Evolutionary conservation across 1,140 invertebrate species (phyloP), one percentile per base, ranked within the genome.

Genomic region (Cryptotermes secundus): DNA sequence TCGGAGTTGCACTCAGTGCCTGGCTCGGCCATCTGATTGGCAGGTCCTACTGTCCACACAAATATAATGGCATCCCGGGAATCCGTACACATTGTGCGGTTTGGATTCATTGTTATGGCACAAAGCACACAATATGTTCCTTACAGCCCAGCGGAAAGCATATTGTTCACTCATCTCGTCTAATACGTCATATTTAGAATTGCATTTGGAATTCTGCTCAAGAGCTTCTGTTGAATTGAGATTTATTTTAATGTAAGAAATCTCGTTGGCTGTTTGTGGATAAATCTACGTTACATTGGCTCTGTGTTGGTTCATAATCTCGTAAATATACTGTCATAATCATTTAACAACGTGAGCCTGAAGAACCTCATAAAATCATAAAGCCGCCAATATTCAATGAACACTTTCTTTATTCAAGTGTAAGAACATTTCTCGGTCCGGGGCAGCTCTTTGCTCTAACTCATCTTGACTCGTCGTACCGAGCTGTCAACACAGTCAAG

Each of bases 61-160:
- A 72, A n/a, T 4, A 72, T 26, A 72, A 72, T 72, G 59, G n/a
- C 59, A 72, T 72, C 9, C n/a, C 26, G 14, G 59, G 59, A 72
- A 72, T 72, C 59, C 59, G 59, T 31, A 72, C n/a, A 14, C n/a
- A 72, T 72, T 72, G 59, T 72, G 59, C n/a, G 59, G 59, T 72
- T 72, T 72, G 1, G 59, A 72, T n/a, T 72, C 31, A 31, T 72
- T 72, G 59, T 72, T n/a, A 72, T n/a, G 14, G 19, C 19, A 59
- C 19, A 59, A 59, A 22, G 53, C 53, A 59, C 53, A 26, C 53
- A 59, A 59, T 72, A 3, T 72, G 26, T 72, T 9, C 59, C 59
- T 49, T 22, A 72, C 59, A 72, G 31, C 26, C 1, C 14, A n/a
- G 59, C 59, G 31, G 59, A 26, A 26, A 26, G 45, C 3, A 19